phyloP scores from a whole-genome alignment of 2,113 vertebrate genomes.

The Genyomyrus donnyi region DNA sequence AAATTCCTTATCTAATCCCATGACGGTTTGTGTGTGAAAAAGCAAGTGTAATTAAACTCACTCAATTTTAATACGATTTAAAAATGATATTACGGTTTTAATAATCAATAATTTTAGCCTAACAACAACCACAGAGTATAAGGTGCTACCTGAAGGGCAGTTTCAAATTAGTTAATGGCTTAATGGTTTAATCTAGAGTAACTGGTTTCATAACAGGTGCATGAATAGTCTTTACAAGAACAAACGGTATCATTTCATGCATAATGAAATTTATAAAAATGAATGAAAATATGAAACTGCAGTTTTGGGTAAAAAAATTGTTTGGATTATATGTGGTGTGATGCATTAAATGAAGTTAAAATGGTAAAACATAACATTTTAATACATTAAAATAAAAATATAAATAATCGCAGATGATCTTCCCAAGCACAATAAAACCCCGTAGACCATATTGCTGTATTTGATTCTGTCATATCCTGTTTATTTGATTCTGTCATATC shows the following conservation, averaged over 20 bases:
- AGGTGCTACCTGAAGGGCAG: not conserved
- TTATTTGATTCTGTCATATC: not conserved
- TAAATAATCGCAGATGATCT: not conserved
- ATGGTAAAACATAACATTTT: not conserved
- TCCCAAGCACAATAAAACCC: not conserved
- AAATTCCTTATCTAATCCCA: not conserved
- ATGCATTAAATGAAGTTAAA: not conserved
- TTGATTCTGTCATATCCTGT: not conserved
- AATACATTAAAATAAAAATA: not conserved
- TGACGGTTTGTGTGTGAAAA: not conserved
- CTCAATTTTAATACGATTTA: not conserved
- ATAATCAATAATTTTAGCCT: not conserved
- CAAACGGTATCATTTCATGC: not conserved
- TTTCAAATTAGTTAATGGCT: not conserved
- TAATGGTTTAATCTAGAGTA: not conserved
- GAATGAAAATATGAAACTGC: not conserved
- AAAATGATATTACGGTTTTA: not conserved
- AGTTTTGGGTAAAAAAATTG: not conserved
- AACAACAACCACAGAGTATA: not conserved
- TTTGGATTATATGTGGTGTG: not conserved
- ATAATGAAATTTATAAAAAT: not conserved
- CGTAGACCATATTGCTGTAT: not conserved
- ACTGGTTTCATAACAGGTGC: not conserved
- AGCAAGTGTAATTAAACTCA: not conserved
- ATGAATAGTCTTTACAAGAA: not conserved